Base-by-base conservation (phyloP, 2,888 invertebrate genomes). In the Microctonus brassicae region DNA sequence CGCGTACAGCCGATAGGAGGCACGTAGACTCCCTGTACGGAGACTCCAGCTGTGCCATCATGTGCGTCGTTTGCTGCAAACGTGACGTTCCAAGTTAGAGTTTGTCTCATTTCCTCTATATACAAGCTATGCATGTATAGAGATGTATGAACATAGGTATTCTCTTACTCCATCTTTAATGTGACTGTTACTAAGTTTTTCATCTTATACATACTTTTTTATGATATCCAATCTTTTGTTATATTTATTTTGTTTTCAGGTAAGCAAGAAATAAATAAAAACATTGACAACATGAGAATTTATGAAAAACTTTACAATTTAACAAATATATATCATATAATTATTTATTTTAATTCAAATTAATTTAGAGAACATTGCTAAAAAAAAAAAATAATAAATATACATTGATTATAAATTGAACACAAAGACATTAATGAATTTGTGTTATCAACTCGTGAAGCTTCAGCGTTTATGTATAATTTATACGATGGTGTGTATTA, bases 21-120 rank as follows among this genome's bases (percentile, higher is more conserved):
- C 84, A 85, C 85, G 85, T 84, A 85, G 81, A 77, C 74, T 77
- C 80, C 82, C 83, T 79, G 82, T 80, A 82, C 81, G 77, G 81
- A 81, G 80, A 78, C 84, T 84, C 84, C 86, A 86, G 85, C 85
- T 85, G 86, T 78, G 84, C 81, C 83, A 47, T 47, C 47, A 80
- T 83, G 86, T 83, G 86, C 85, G 82, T 85, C 86, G 86, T 86
- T 86, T 86, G 85, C 82, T 78, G 79, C 82, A 86, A 86, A 86
- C 86, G 86, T 86, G 86, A 86, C 82, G 81, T 79, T 77, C 78
- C 81, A 79, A 81, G 81, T 85, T 83, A 81, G 81, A 79, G 61
- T 64, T 60, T 72, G 34, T 64, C 57, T 69, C 39, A 42, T 34
- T 26, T 36, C 24, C 29, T 53, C 20, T 17, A 22, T 33, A 22